Evolutionary conservation across 2,113 vertebrate species (phyloP).

Genomic region (Carassius gibelio): DNA sequence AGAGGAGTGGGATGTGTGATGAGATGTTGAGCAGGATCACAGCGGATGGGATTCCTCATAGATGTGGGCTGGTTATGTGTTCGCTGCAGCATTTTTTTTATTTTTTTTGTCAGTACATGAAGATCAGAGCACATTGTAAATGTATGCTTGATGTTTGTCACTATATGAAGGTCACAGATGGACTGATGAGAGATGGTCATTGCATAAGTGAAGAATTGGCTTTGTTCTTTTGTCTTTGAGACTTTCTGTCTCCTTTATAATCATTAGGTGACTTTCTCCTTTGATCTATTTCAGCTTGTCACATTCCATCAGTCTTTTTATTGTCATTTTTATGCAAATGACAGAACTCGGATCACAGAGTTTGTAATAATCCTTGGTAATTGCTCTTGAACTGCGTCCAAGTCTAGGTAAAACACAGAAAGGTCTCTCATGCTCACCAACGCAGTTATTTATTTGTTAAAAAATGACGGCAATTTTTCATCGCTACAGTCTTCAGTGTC

Average conservation of each 20-base stretch:
- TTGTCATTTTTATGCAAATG: conserved; percentile 7
- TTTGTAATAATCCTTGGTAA: neutral
- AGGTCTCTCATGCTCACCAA: neutral
- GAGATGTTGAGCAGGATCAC: conserved; percentile 11
- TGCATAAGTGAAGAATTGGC: neutral
- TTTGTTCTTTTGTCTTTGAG: neutral
- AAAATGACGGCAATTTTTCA: neutral
- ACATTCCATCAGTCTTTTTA: neutral
- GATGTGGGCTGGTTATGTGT: neutral
- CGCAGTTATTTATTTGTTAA: neutral
- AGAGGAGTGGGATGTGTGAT: conserved; percentile 12
- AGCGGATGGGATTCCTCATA: conserved; percentile 22
- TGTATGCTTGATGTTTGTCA: conserved; percentile 28
- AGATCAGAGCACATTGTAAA: conserved; percentile 9
- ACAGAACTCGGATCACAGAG: neutral
- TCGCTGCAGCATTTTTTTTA: neutral
- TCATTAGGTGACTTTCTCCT: neutral
- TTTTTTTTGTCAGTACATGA: neutral
- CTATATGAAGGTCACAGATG: conserved; percentile 8
- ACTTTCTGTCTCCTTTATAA: neutral
- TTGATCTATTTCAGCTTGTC: conserved; percentile 26
- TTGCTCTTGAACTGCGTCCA: conserved; percentile 1
- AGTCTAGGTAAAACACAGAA: conserved; percentile 34
- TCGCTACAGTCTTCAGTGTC: neutral
- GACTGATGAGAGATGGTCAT: conserved; percentile 9